Evolutionary conservation across 2,797 vertebrate species (phyloP).

Genomic region (Triplophysa yarkandensis): DNA sequence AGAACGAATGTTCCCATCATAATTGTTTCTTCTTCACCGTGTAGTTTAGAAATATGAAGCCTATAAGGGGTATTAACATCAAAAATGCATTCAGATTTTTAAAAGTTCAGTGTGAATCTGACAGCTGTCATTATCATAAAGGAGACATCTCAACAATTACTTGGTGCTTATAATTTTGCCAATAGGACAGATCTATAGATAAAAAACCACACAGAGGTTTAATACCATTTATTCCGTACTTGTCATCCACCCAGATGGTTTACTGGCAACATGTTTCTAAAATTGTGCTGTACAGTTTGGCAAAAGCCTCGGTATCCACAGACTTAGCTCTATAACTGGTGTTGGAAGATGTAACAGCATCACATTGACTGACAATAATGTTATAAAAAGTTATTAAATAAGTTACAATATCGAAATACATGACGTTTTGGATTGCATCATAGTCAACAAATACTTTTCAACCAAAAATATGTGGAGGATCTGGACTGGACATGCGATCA

Average conservation of each 20-base stretch:
- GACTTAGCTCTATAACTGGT: slow-evolving; percentile 41
- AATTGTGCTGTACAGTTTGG: slow-evolving; percentile 29
- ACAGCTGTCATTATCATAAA: background rate
- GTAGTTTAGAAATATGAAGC: too few species aligned
- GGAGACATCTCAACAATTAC: background rate
- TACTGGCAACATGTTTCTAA: background rate
- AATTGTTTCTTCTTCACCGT: background rate
- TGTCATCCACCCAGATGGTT: background rate
- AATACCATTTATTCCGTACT: background rate
- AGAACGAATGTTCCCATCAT: background rate
- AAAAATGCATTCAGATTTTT: background rate
- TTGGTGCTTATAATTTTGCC: background rate
- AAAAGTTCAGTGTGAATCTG: background rate
- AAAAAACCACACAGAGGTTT: slow-evolving; percentile 10
- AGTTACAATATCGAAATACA: slow-evolving; percentile 37
- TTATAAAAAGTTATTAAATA: slow-evolving; percentile 40
- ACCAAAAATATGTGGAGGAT: background rate
- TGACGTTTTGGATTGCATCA: background rate
- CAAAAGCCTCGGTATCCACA: background rate
- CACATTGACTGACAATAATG: slow-evolving; percentile 23
- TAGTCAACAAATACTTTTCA: background rate
- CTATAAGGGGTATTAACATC: background rate
- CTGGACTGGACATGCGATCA: slow-evolving; percentile 27
- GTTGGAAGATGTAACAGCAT: slow-evolving; percentile 33
- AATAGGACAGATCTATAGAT: background rate